These are phyloP conservation scores for Oryzias sinensis DNA, from an alignment of 2,797 vertebrate species.

Conservation along the genomic window DNA sequence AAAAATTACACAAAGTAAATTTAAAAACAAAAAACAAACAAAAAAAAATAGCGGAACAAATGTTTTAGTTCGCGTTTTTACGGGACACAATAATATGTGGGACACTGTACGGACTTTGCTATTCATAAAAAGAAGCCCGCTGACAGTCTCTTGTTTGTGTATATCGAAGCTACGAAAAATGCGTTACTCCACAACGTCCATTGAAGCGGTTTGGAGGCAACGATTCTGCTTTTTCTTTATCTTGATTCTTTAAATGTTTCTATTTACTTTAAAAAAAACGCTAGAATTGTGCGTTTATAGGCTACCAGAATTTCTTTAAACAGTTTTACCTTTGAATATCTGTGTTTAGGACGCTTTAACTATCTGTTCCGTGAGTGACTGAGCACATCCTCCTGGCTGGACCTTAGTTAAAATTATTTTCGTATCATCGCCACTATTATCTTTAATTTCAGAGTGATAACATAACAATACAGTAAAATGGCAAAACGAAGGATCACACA, in stretches of 20 bases:
- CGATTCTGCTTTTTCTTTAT: background rate
- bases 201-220: constrained; percentile 15
- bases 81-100: constrained; percentile 18
- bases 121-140: constrained; percentile 42
- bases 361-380: constrained; percentile 4
- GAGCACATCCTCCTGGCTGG: too few species aligned
- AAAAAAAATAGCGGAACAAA: constrained; percentile 33
- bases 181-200: constrained; percentile 43
- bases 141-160: background rate
- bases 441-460: constrained; percentile 6
- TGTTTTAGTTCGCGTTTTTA: background rate
- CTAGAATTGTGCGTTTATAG: background rate
- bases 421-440: background rate
- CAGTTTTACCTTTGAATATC: too few species aligned
- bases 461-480: constrained; percentile 69
- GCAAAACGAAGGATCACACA: constrained; percentile 86
- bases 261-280: background rate
- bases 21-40: background rate
- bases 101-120: constrained; percentile 24
- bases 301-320: background rate
- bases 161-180: constrained; percentile 9
- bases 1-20: too few species aligned
- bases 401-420: background rate
- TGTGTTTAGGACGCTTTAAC: too few species aligned
- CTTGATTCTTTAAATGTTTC: background rate